Base-by-base conservation (phyloP, 1,140 invertebrate species). In the Drosophila ohnishii region DNA sequence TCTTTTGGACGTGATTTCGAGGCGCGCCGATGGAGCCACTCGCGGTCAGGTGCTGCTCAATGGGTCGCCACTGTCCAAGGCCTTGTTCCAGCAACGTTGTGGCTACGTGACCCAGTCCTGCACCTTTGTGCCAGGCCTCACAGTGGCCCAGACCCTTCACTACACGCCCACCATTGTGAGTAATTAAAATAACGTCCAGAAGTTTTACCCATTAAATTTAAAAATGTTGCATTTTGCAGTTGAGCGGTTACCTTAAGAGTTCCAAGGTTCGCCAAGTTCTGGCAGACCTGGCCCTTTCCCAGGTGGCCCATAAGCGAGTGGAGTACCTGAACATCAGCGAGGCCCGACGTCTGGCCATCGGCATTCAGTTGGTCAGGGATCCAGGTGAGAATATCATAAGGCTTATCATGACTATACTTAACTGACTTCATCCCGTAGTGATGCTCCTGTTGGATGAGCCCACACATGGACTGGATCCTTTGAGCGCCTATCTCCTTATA, bases 401-500 rank as follows among this genome's bases (percentile, higher is more conserved):
- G 0, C 5, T 11, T 92, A 90, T 79, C 3, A 19, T 1, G 0
- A 4, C 11, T 0, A 9, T 14, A 0, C 25, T 34, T 6, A 14
- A 16, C 0, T 4, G 0, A 2, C 2, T 6, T 13, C 11, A 32
- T 7, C 8, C 58, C 56, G 5, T 37, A 96, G 96, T 97, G 5
- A 93, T 98, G 70, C 91, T 98, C 0, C 92, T 98, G 1, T 92
- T 98, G 47, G 97, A 98, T 89, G 97, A 98, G 85, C 97, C 97
- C 1, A 98, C 97, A 0, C 96, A 95, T 94, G 96, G 97, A 74
- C 93, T 98, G 45, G 97, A 98, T 92, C 97, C 97, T 0, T 90
- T 98, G 10, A 97, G 98, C 76, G 97, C 97, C 2, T 98, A 98
- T 90, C 93, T 98, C 42, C 95, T 98, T 4, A 95, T 98, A 22